These are phyloP conservation scores for Okapia johnstoni DNA, from an alignment of 2,113 vertebrate genomes.

Conservation along the genomic window DNA sequence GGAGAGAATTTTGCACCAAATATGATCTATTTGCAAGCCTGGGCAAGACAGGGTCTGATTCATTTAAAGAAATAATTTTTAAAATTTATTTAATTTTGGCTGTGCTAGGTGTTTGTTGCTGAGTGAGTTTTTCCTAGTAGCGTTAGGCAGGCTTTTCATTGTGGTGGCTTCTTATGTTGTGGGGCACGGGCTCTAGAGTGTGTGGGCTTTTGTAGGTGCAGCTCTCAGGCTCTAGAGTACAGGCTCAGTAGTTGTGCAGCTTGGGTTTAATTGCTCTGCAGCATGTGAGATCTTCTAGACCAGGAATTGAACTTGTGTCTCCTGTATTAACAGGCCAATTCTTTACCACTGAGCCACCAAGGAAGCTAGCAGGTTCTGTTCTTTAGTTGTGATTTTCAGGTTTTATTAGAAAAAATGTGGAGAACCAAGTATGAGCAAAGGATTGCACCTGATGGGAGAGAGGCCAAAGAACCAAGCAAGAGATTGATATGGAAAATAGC, in stretches of 20 bases:
- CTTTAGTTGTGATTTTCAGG: not conserved
- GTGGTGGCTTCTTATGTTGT: not conserved
- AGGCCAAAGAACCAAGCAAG: not conserved
- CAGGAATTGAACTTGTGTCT: not conserved
- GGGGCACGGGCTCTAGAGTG: not conserved
- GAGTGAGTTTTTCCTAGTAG: not conserved
- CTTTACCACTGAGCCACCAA: not conserved
- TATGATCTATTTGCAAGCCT: not conserved
- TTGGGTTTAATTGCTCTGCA: not conserved
- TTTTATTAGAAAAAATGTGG: not conserved
- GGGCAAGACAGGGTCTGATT: not conserved
- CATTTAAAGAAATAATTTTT: not conserved
- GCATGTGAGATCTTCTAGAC: not conserved
- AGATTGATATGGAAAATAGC: not conserved
- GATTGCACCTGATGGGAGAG: not conserved
- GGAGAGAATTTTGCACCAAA: not conserved
- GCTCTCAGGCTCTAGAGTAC: not conserved
- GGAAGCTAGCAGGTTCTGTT: not conserved
- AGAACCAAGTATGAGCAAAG: not conserved
- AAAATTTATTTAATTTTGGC: not conserved
- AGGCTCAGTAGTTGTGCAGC: not conserved
- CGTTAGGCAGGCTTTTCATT: rapidly evolving
- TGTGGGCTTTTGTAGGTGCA: not conserved
- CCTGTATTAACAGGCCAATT: not conserved
- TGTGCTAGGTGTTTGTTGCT: not conserved